phyloP scores from a whole-genome alignment of 2,888 invertebrate species.

The Oeneis ivallda region DNA sequence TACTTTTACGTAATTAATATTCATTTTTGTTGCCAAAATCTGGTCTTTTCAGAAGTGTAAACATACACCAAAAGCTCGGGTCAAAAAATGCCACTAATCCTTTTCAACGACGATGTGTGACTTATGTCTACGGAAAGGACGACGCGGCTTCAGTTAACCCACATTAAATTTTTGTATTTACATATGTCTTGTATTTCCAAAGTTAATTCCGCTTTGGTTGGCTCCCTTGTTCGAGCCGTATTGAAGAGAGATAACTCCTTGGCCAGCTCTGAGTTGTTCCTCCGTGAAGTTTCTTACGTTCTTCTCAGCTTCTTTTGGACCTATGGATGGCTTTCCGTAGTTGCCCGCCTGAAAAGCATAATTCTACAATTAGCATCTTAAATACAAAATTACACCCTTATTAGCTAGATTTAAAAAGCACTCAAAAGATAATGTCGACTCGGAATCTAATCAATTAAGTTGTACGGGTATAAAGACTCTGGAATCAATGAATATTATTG shows the following conservation, averaged over 20 bases:
- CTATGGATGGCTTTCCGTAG: conserved; percentile 93
- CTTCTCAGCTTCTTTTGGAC: conserved; percentile 97
- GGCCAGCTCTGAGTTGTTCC: conserved; percentile 95
- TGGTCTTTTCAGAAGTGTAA: conserved; percentile 13
- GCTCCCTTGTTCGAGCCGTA: conserved; percentile 99
- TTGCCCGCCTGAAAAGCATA: conserved; percentile 84
- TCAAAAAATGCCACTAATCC: conserved; percentile 10
- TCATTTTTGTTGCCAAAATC: conserved; percentile 6
- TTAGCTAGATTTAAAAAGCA: too few species aligned
- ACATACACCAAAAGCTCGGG: conserved; percentile 5
- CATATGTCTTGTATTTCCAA: conserved; percentile 98
- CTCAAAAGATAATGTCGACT: too few species aligned
- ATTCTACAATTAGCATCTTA: not conserved
- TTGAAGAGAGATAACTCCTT: conserved; percentile 96
- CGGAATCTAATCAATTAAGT: too few species aligned
- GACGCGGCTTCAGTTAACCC: not conserved
- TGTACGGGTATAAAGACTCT: too few species aligned
- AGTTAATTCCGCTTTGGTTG: conserved; percentile 97
- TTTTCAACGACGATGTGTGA: conserved; percentile 25
- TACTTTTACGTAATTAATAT: conserved; percentile 22
- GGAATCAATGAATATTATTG: too few species aligned
- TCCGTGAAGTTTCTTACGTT: conserved; percentile 96
- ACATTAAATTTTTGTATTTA: conserved; percentile 64
- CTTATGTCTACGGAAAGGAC: conserved; percentile 28
- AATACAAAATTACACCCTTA: not conserved